Base-by-base conservation (phyloP, 2,888 invertebrate genomes). In the Caenorhabditis plicata region DNA sequence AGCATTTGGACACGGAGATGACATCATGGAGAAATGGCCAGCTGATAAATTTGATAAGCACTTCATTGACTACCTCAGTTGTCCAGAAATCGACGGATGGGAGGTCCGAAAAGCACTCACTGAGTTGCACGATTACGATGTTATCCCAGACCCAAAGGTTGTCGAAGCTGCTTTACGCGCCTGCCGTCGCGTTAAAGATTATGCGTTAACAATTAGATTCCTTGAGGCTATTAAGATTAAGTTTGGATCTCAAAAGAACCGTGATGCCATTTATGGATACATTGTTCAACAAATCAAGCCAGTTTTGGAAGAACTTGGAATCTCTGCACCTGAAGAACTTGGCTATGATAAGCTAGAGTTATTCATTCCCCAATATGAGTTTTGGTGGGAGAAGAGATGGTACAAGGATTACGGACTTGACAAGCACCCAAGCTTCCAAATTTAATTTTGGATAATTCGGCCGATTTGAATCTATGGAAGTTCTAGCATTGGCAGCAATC, bases 331-430 rank as follows among this genome's bases (percentile, higher is more conserved):
- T 0, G 95, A 95, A 82, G 92, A 96, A 81, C 86, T 99, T 78
- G 95, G 95, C 61, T 95, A 91, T 80, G 94, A 95, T 84, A 90
- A 92, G 84, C 98, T 96, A 53, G 95, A 99, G 84, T 85, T 96
- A 82, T 91, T 90, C 61, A 85, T 92, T 69, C 84, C 88, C 77
- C 87, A 86, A 77, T 88, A 89, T 52, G 88, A 87, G 80, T 78
- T 68, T 55, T 78, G 75, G 73, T 79, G 80, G 81, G 79, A 81
- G 66, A 71, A 71, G 67, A 70, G 70, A 45, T 80, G 78, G 78
- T 79, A 77, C 70, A 74, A 72, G 56, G 71, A 72, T 27, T 80
- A 78, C 68, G 79, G 77, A 52, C 70, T 50, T 61, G 75, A 75
- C 69, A 80, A 80, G 67, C 72, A 75, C 56, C 67, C 71, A 43